Conservation (phyloP, 2,113 vertebrate species). For the Dromaius novaehollandiae region DNA sequence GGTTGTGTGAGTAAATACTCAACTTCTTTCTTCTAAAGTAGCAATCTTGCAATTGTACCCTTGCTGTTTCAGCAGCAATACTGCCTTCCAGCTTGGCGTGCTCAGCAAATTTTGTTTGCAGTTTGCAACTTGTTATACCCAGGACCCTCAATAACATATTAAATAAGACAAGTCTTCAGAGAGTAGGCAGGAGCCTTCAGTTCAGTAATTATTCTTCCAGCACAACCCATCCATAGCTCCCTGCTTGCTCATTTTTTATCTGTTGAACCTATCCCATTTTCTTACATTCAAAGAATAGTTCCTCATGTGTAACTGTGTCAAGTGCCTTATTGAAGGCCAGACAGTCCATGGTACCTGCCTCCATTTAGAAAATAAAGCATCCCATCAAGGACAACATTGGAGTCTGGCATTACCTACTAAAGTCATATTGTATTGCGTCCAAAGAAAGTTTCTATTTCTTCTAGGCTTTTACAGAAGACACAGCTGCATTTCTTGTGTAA, state of each 20-base stretch:
- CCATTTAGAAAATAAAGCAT: neutral
- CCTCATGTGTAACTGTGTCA: neutral
- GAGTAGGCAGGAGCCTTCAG: neutral
- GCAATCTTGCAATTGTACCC: neutral
- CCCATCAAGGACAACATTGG: neutral
- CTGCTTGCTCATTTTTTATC: neutral
- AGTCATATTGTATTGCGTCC: neutral
- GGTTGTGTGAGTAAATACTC: neutral
- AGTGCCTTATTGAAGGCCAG: neutral
- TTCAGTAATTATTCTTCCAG: neutral
- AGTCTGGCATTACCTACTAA: neutral
- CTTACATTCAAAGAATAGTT: neutral
- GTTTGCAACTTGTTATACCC: neutral
- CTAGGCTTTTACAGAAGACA: neutral
- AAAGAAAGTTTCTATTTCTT: neutral
- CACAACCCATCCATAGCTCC: neutral
- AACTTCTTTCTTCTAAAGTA: neutral
- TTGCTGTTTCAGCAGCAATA: neutral
- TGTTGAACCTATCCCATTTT: neutral
- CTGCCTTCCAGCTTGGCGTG: fast-evolving
- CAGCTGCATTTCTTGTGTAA: neutral
- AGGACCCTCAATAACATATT: neutral
- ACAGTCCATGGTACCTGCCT: neutral
- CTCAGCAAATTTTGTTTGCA: neutral
- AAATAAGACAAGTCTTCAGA: neutral